Evolutionary conservation across 1,140 invertebrate species (phyloP).

Genomic region (Cecropterus lyciades): DNA sequence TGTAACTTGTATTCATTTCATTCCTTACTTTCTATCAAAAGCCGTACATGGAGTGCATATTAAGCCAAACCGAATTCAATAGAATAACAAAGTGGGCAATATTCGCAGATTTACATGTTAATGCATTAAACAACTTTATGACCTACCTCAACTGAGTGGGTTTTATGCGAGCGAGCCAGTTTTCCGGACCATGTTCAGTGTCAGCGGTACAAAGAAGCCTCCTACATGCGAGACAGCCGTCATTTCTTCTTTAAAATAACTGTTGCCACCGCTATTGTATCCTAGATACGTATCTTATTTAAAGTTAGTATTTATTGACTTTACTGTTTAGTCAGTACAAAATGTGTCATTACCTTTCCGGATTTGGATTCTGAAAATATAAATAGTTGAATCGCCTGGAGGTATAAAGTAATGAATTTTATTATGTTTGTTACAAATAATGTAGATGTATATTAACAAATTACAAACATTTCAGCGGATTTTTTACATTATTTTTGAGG

Average conservation of each 20-base stretch:
- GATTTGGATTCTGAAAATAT: too few species aligned
- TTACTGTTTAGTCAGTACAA: background rate
- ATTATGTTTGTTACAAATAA: too few species aligned
- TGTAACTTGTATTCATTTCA: too few species aligned
- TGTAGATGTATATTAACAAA: too few species aligned
- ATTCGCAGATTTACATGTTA: constrained; percentile 23
- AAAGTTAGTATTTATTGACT: background rate
- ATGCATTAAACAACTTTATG: constrained; percentile 22
- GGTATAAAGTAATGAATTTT: too few species aligned
- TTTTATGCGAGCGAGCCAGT: constrained; percentile 11
- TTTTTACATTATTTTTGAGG: too few species aligned
- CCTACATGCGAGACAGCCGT: constrained; percentile 10
- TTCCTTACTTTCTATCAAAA: background rate
- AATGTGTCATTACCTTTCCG: background rate
- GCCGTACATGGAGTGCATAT: constrained; percentile 8
- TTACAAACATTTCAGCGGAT: too few species aligned
- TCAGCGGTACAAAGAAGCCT: constrained; percentile 12
- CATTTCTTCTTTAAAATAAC: constrained; percentile 20
- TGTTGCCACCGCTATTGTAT: background rate
- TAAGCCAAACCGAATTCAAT: constrained; percentile 1
- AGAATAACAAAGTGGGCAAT: constrained; percentile 15
- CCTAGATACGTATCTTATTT: background rate
- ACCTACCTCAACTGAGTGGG: constrained; percentile 23
- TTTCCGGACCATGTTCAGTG: constrained; percentile 14
- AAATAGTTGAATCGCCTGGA: too few species aligned